Evolutionary conservation across 2,113 vertebrate species (phyloP), one percentile per base, ranked within the genome.

Genomic region (Sander lucioperca): DNA sequence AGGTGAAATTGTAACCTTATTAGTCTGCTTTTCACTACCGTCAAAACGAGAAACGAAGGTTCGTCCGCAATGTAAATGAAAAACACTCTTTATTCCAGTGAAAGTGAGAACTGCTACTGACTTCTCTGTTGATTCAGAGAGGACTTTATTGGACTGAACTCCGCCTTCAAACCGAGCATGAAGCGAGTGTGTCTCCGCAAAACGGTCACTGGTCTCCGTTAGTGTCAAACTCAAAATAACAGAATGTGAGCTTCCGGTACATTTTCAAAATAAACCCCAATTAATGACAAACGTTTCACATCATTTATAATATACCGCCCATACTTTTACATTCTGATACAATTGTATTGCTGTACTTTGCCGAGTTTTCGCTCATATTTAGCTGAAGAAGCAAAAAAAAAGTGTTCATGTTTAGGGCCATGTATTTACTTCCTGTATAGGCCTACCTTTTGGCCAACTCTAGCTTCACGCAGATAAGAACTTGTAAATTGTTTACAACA

Each of bases 71-170:
- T n/a, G 2, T 18, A 7, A 27, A 11, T 1, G 6, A 6, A 16
- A 56, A 71, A 19, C 12, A 11, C 3, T 3, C 3, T 39, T 39
- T 48, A 43, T 19, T 75, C 82, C 63, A 4, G 48, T 47, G n/a
- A 43, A 58, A 67, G 51, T 64, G 21, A 66, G 14, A 5, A 16
- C 18, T 10, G 63, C 56, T 25, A 81, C n/a, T 87, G 84, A 59
- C 51, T 45, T 12, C 27, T 2, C 5, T 6, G 78, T 2, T 16
- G 61, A 23, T 66, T 66, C 65, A 54, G 3, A 16, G 10, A n/a
- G 6, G 56, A 83, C 62, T 93, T 92, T 87, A 83, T 69, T 48
- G 14, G 14, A 21, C 74, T 47, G 62, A 90, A 91, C 93, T 89
- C 93, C 93, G 83, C 94, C 93, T 88, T 80, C 62, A 1, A 8